These are phyloP conservation scores for Acrocephalus arundinaceus DNA, from an alignment of 2,113 vertebrate genomes.

Conservation along the genomic window DNA sequence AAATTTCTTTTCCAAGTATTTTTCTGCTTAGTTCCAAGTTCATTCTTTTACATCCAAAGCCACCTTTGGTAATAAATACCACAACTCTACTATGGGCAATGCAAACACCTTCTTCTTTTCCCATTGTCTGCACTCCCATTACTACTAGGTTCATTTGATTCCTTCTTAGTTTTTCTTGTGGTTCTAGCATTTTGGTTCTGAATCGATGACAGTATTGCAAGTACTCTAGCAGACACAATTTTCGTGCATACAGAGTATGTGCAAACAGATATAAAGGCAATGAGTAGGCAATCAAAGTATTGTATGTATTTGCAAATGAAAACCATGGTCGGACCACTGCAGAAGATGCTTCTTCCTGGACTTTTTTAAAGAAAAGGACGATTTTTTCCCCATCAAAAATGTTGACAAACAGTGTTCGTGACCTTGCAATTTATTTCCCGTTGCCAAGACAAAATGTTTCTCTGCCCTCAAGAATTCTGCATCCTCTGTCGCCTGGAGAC, in stretches of 20 bases:
- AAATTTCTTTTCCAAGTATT: neutral
- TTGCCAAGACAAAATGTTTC: neutral
- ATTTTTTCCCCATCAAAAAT: fast-evolving
- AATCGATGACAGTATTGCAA: neutral
- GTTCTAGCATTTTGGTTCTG: neutral
- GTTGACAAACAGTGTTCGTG: neutral
- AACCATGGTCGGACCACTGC: neutral
- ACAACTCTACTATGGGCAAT: too few relatives aligned
- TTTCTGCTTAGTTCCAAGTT: neutral
- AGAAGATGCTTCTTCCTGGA: neutral
- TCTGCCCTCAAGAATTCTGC: neutral
- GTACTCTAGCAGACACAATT: neutral
- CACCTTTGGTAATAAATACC: neutral
- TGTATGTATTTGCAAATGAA: neutral
- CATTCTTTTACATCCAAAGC: neutral
- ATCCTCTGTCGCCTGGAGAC: neutral
- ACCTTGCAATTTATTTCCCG: neutral
- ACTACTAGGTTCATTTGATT: neutral
- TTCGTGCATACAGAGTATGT: neutral
- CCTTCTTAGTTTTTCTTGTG: neutral
- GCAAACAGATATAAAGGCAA: neutral
- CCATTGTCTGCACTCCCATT: neutral
- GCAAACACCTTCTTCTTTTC: neutral
- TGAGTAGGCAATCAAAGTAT: neutral
- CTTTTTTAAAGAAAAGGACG: neutral